Base-by-base conservation (phyloP, 2,888 invertebrate genomes). In the Metellina segmentata region DNA sequence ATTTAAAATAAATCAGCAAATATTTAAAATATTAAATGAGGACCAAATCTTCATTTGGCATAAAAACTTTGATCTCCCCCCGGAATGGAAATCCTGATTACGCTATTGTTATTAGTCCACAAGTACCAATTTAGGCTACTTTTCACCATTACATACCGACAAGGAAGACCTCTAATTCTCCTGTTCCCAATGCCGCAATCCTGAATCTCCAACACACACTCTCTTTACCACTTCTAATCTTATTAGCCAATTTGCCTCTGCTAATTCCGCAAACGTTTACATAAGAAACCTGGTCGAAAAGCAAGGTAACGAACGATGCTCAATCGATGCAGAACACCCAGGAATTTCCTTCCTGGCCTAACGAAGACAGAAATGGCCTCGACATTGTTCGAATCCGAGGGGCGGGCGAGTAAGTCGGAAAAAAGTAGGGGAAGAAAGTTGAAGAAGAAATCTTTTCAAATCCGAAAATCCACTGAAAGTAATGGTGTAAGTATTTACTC, bases 401-500 rank as follows among this genome's bases (percentile, higher is more conserved):
- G 16, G 69, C 7, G 7, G 34, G 79, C 11, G 61, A 7, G 16
- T 9, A 34, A 61, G 70, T 20, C 16, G 20, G 52, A 52, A 51
- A 52, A 51, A 82, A 81, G 20, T 16, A 81, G n/a, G 19, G n/a
- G 52, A 52, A 52, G 51, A 51, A 52, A 53, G 34, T 13, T 7
- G 34, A 61, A 75, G 53, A 75, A 85, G 70, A 81, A 88, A 88
- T 81, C 79, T 81, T 86, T 86, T 79, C 71, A 88, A 88, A 88
- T 88, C 74, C 81, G 88, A 88, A 88, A 88, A 88, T 88, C 88
- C 88, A 81, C 81, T 88, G 74, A 88, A 88, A 88, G 81, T 88
- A 88, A 88, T 88, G 75, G 88, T 88, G 81, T 88, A 88, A 88
- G 88, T 88, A 88, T 88, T 88, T 88, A 81, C 88, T 34, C 81